phyloP scores from a whole-genome alignment of 2,888 invertebrate species.

The Hypercompe scribonia region DNA sequence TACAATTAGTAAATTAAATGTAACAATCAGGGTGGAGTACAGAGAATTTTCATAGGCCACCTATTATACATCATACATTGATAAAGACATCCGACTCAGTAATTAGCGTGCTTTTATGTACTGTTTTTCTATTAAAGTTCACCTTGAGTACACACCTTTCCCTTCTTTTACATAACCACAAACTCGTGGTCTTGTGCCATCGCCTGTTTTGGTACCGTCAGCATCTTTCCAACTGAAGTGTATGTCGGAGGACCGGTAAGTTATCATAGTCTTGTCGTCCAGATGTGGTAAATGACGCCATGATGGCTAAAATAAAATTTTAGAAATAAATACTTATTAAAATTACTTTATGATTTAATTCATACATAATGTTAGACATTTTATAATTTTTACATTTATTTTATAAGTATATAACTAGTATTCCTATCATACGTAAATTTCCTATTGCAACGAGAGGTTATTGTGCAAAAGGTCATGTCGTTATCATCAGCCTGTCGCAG shows the following conservation, averaged over 20 bases:
- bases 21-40: neutral
- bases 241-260: slow-evolving; percentile 95
- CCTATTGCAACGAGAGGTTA: neutral
- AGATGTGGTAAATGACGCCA: slow-evolving; percentile 95
- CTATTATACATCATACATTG: neutral
- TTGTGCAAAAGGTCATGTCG: neutral
- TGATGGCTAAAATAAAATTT: slow-evolving; percentile 90
- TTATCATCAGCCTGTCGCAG: no score
- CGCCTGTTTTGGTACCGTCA: slow-evolving; percentile 59
- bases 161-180: slow-evolving; percentile 96
- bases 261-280: slow-evolving; percentile 95
- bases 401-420: no score
- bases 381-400: no score
- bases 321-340: no score
- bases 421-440: neutral
- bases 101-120: neutral
- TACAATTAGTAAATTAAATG: neutral
- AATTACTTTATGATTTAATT: no score
- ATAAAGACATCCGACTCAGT: neutral
- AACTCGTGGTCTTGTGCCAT: slow-evolving; percentile 87
- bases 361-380: no score
- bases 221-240: slow-evolving; percentile 91
- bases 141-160: slow-evolving; percentile 73
- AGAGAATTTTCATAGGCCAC: neutral
- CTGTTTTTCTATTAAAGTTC: neutral